Conservation (phyloP, 2,113 vertebrate genomes). For the Apteryx owenii region DNA sequence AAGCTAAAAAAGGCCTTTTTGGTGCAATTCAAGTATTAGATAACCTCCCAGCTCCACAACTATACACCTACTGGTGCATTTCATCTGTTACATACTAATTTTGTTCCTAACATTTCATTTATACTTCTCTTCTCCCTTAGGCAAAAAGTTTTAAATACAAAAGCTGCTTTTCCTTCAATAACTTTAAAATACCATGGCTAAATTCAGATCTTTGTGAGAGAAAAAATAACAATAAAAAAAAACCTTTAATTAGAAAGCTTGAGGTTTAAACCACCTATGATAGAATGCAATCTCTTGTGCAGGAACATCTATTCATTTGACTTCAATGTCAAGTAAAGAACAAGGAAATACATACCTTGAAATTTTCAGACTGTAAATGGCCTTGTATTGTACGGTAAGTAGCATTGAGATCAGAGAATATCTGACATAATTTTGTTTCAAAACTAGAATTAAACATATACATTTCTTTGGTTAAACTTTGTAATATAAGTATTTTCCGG, state of each 20-base stretch:
- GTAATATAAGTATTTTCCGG: not conserved
- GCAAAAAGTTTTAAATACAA: not conserved
- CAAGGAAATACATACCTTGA: conserved; percentile 88
- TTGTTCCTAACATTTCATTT: not conserved
- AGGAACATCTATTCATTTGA: conserved; percentile 41
- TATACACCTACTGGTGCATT: not conserved
- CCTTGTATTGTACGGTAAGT: conserved; percentile 98
- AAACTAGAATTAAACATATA: conserved; percentile 87
- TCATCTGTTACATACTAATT: not conserved
- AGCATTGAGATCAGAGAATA: conserved; percentile 96
- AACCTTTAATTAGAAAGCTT: not conserved
- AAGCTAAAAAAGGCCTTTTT: not conserved
- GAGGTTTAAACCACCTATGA: not conserved
- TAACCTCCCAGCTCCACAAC: not conserved
- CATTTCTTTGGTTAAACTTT: conserved; percentile 65
- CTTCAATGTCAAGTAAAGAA: conserved; percentile 44
- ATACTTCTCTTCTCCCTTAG: not conserved
- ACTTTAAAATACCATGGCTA: not conserved
- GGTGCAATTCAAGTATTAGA: not conserved
- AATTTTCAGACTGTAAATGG: conserved; percentile 97
- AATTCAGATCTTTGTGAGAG: not conserved
- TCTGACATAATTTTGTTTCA: conserved; percentile 96
- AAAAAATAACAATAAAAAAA: not conserved
- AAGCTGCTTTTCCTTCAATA: not conserved
- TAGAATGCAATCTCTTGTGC: not conserved